These are phyloP conservation scores for Butastur rufipennis DNA, from an alignment of 2,113 vertebrate species.

Conservation along the genomic window DNA sequence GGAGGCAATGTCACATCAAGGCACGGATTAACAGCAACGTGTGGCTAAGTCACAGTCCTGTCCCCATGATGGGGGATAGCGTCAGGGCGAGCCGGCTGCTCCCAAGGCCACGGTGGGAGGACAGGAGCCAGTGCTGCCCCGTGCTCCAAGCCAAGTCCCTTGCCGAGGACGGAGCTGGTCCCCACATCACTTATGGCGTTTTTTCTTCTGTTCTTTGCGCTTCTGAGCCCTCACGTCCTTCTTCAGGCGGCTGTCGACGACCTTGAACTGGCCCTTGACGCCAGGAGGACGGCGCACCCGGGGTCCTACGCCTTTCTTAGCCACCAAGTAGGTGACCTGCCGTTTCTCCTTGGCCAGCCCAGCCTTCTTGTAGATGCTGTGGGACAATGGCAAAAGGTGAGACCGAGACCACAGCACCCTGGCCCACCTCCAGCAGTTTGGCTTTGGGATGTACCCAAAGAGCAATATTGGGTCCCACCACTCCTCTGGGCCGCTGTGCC, in stretches of 20 bases:
- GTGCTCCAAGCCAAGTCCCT: rapidly evolving
- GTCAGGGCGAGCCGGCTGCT: rapidly evolving
- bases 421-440: neutral
- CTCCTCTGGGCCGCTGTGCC: neutral
- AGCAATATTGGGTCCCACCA: rapidly evolving
- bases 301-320: conserved; percentile 87
- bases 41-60: neutral
- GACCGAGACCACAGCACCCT: neutral
- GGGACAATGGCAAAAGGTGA: neutral
- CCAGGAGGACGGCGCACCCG: conserved; percentile 86
- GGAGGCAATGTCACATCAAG: neutral
- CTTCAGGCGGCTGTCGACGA: conserved; percentile 93
- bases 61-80: rapidly evolving
- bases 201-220: conserved; percentile 79
- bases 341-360: conserved; percentile 91
- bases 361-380: conserved; percentile 95
- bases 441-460: neutral
- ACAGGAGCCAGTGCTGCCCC: neutral
- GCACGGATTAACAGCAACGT: rapidly evolving
- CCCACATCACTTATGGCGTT: conserved; percentile 50
- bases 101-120: rapidly evolving
- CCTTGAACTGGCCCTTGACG: conserved; percentile 89
- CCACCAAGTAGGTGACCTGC: conserved; percentile 89
- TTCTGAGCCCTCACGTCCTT: conserved; percentile 87
- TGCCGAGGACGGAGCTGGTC: rapidly evolving